Percentiles rank a stretch among this genome's conserved stretches.
Conservation (phyloP, 30 jellyfish, hydroid and myxozoan genomes). For the Hydractinia symbiolongicarpus region DNA sequence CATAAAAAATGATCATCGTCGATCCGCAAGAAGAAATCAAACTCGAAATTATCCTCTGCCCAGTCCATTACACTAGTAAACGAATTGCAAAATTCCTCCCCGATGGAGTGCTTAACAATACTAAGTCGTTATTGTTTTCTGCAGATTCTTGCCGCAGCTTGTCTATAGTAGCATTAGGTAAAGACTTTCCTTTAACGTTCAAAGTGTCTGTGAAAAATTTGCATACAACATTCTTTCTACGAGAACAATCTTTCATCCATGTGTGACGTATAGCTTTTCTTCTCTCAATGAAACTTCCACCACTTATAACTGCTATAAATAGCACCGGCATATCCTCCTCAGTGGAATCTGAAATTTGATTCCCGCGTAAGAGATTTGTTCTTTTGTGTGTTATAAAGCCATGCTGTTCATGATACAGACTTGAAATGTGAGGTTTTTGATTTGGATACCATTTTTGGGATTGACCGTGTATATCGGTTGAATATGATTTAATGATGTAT, state of each 20-base stretch:
- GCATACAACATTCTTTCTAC: slow-evolving; percentile 35
- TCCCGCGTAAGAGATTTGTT: too few species aligned
- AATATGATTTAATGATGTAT: neutral
- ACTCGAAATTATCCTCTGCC: slow-evolving; percentile 42
- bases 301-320: slow-evolving; percentile 56
- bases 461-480: neutral
- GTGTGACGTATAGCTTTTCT: slow-evolving; percentile 60
- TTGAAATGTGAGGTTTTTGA: too few species aligned
- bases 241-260: slow-evolving; percentile 73
- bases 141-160: slow-evolving; percentile 38
- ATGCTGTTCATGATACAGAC: too few species aligned
- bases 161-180: slow-evolving; percentile 17
- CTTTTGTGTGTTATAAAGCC: too few species aligned
- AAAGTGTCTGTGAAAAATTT: slow-evolving; percentile 68
- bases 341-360: too few species aligned
- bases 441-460: too few species aligned
- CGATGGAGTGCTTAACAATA: slow-evolving; percentile 51
- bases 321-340: slow-evolving; percentile 28
- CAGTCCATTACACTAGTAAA: slow-evolving; percentile 62
- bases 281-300: slow-evolving; percentile 39
- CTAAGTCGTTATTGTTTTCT: slow-evolving; percentile 51
- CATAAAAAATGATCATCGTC: slow-evolving; percentile 77
- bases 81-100: slow-evolving; percentile 70
- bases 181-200: slow-evolving; percentile 45
- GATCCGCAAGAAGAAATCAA: slow-evolving; percentile 53